Base-by-base conservation (phyloP, 2,888 invertebrate species). In the Eristalis arbustorum region DNA sequence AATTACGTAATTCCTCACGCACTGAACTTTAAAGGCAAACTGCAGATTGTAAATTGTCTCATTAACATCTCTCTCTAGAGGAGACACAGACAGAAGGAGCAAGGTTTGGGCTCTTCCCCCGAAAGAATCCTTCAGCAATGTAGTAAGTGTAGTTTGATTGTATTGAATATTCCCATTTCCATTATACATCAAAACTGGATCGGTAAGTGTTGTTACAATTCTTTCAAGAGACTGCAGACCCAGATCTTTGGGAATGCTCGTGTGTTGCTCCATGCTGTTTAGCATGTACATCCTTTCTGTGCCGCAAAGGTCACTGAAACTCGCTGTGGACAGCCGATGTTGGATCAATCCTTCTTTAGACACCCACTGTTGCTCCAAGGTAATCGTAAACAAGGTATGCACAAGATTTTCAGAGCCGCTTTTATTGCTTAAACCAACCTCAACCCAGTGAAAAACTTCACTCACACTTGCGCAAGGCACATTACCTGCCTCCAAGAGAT, bases 51-150 rank as follows among this genome's bases (percentile, higher is more conserved):
- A 95, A 34, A 96, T 92, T 3, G 96, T 96, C 90, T 96, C 96
- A 88, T 95, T 94, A 83, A 95, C 94, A 91, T 96, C 95, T 88
- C 95, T 93, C 82, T 96, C 94, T 84, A 95, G 93, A 14, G 96
- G 95, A 57, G 96, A 96, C n/a, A 96, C 94, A 89, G 96, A 96
- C 73, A 96, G 94, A 78, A 96, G 94, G 1, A 96, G 93, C 92
- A 96, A 93, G 2, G 96, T 96, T 90, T 96, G 96, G 2, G 96
- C 96, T 89, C 96, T 94, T 0, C 96, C 96, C 13, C 96, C 96
- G 92, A 96, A 96, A 1, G 96, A 96, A 90, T 96, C 96, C 92
- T 96, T 94, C 0, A 96, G 91, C 91, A 96, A 94, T 3, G 95
- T 95, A 22, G 96, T 95, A 40, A 96, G 92, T 57, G 95, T 95